phyloP scores from a whole-genome alignment of 2,113 vertebrate species.

The Zosterops lateralis region DNA sequence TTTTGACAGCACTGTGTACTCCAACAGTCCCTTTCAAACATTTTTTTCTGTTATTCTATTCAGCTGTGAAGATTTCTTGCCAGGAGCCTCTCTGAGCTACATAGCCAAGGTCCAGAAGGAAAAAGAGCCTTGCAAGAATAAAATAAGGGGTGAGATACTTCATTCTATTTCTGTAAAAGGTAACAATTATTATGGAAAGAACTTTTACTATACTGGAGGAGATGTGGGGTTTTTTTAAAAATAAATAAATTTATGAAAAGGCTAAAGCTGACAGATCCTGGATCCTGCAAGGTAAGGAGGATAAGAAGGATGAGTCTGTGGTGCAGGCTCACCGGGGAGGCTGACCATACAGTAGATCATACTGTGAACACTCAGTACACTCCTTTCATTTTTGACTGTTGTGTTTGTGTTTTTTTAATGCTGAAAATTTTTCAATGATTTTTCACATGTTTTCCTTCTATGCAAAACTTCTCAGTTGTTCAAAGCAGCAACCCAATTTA shows the following conservation, averaged over 20 bases:
- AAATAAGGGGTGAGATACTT: not conserved
- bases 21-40: not conserved
- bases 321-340: not conserved
- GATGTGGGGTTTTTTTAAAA: accelerated
- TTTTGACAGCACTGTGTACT: not conserved
- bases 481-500: not conserved
- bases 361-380: accelerated
- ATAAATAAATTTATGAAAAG: not conserved
- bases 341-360: not conserved
- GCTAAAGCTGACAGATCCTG: not conserved
- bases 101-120: not conserved
- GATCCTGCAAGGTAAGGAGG: not conserved
- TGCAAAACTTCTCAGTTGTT: not conserved
- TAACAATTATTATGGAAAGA: not conserved
- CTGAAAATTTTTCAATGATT: not conserved
- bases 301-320: not conserved
- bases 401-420: not conserved
- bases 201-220: not conserved
- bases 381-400: not conserved
- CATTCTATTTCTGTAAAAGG: not conserved
- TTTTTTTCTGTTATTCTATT: not conserved
- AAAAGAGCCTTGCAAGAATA: not conserved
- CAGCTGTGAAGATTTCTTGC: not conserved
- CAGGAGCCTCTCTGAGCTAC: not conserved
- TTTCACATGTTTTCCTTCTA: not conserved